Base-by-base conservation (phyloP, 2,113 vertebrate genomes). In the Empidonax alnorum region DNA sequence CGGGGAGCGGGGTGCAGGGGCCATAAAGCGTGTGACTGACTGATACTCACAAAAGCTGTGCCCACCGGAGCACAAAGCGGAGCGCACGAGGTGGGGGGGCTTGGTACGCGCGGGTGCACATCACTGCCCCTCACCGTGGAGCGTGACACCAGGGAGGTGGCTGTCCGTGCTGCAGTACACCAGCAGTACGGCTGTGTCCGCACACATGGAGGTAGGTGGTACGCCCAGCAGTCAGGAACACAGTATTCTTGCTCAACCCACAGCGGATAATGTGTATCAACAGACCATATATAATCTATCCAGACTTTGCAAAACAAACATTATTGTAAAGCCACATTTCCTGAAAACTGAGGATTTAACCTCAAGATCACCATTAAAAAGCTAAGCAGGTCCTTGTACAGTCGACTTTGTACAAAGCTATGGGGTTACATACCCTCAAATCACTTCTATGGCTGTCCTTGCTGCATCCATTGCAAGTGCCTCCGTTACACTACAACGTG, bases 161-260 rank as follows among this genome's bases (percentile, higher is more conserved):
- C 47, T 8, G 65, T 2, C 50, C 27, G 0, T 1, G 30, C 5
- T 5, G 6, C 1, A 0, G 33, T 1, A 2, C 35, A 2, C 12
- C 39, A 0, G 79, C 53, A 35, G 62, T 58, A 14, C 46, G 3
- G 73, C 19, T 2, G 27, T 28, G 21, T 22, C 50, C 4, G 1
- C 30, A 4, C 20, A 1, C 12, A 1, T 7, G 49, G 49, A 28
- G 20, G 18, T 2, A 4, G 22, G 14, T 8, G 41, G 8, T 53
- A 55, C 35, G 55, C 37, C 58, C 44, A 3, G 47, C 75, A 3
- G 8, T 3, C 53, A 14, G 65, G 46, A 62, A 3, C 24, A 2
- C 22, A 7, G 0, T 28, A 42, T 10, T 16, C 20, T 2, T 24
- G 47, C 47, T 50, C 69, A 28, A 20, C 31, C 1, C n/a, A 2